A percentile compares a stretch with the other conserved stretches of the same genome.
phyloP scores from a whole-genome alignment of 2,113 vertebrate species.

The Procavia capensis region DNA sequence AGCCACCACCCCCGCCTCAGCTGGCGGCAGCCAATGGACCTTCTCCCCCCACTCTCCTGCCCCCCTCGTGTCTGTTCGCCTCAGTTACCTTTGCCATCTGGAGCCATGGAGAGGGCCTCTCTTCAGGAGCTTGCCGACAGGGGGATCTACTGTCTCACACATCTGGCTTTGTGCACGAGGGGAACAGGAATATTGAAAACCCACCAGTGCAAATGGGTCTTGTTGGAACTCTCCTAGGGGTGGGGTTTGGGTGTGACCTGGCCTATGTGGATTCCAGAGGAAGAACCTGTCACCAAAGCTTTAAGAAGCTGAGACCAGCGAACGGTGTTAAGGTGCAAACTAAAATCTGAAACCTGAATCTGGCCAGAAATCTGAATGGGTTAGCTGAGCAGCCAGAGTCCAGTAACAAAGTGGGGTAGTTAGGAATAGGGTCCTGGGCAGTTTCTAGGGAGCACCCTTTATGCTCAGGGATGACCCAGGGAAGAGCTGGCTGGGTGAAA shows the following conservation, averaged over 20 bases:
- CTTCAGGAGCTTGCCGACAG: background rate
- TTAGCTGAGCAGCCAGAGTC: background rate
- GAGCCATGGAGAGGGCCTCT: background rate
- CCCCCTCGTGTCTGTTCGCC: background rate
- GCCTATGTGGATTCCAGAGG: background rate
- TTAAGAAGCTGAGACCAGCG: constrained; percentile 11
- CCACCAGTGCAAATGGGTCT: background rate
- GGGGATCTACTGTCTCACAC: fast-evolving
- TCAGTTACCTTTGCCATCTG: background rate
- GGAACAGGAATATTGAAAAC: background rate
- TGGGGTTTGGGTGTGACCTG: background rate
- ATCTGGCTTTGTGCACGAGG: background rate
- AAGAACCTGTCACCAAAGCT: background rate
- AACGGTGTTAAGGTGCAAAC: background rate
- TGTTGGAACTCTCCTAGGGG: background rate
- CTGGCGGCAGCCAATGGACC: background rate
- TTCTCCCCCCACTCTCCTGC: constrained; percentile 9
- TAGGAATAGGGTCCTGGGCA: background rate
- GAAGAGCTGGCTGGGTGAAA: background rate
- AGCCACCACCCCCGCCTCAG: background rate
- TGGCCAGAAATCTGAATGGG: background rate
- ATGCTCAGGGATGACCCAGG: fast-evolving
- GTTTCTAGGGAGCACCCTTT: background rate
- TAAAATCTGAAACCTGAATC: background rate
- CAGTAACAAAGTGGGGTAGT: background rate